Evolutionary conservation across 2,797 vertebrate species (phyloP).

Genomic region (Brotula barbata): DNA sequence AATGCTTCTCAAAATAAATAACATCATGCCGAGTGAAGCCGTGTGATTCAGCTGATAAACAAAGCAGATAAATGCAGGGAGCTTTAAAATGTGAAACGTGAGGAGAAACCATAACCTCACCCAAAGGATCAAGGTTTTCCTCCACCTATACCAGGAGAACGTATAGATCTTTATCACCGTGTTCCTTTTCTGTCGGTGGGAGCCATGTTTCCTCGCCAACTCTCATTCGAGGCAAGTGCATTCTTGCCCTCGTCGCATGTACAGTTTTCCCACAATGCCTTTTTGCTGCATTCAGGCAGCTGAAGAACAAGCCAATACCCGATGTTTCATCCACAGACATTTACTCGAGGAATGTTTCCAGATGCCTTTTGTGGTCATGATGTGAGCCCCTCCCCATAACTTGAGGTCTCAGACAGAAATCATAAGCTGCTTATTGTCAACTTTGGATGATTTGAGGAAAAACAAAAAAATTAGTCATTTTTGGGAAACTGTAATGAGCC

Average conservation of each 20-base stretch:
- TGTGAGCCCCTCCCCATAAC: too few relatives aligned
- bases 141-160: too few relatives aligned
- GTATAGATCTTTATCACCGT: too few relatives aligned
- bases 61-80: neutral
- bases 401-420: too few relatives aligned
- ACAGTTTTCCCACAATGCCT: neutral
- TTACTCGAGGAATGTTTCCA: neutral
- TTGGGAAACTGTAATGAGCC: too few relatives aligned
- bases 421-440: too few relatives aligned
- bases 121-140: too few relatives aligned
- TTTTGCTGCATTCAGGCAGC: neutral
- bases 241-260: slow-evolving; percentile 2
- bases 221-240: neutral
- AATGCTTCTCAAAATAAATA: neutral
- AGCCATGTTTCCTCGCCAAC: neutral
- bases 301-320: slow-evolving; percentile 11
- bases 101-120: too few relatives aligned
- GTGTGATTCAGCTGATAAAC: neutral
- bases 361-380: slow-evolving; percentile 1
- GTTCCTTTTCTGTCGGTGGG: neutral
- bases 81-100: too few relatives aligned
- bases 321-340: slow-evolving; percentile 1
- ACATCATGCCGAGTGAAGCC: neutral
- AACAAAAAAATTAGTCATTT: too few relatives aligned
- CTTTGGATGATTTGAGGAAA: too few relatives aligned